Percentiles rank a stretch among this genome's conserved stretches.
phyloP scores from a whole-genome alignment of 2,113 vertebrate genomes.

The Podocnemis expansa region DNA sequence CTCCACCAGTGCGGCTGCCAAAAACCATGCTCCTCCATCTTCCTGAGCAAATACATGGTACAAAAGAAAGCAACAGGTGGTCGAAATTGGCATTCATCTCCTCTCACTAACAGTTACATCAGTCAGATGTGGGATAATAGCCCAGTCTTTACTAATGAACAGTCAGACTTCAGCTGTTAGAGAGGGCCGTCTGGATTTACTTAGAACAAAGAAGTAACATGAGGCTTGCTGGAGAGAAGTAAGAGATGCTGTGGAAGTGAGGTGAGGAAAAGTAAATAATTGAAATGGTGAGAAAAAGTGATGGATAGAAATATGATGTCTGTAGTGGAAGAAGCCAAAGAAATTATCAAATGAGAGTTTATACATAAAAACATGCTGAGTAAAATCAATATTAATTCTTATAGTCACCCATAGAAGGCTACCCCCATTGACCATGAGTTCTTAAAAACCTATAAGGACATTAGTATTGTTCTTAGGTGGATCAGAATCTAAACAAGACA shows the following conservation, averaged over 20 bases:
- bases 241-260: not conserved
- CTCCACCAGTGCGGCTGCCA: not conserved
- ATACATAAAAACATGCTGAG: not conserved
- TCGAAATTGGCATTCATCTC: not conserved
- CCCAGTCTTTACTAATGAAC: not conserved
- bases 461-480: no score
- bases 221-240: not conserved
- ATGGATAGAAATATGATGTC: not conserved
- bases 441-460: not conserved
- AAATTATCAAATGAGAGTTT: not conserved
- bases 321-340: not conserved
- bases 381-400: not conserved
- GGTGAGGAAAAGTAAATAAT: not conserved
- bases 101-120: not conserved
- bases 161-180: not conserved
- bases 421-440: not conserved
- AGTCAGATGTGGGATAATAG: not conserved
- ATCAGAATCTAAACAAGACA: not conserved
- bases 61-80: not conserved
- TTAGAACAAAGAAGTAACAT: not conserved
- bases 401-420: not conserved
- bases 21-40: not conserved
- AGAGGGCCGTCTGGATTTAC: not conserved
- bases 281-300: not conserved
- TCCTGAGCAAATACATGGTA: not conserved